These are phyloP conservation scores for Trypoxylon attenuatum DNA, from an alignment of 2,888 invertebrate species.

Conservation along the genomic window DNA sequence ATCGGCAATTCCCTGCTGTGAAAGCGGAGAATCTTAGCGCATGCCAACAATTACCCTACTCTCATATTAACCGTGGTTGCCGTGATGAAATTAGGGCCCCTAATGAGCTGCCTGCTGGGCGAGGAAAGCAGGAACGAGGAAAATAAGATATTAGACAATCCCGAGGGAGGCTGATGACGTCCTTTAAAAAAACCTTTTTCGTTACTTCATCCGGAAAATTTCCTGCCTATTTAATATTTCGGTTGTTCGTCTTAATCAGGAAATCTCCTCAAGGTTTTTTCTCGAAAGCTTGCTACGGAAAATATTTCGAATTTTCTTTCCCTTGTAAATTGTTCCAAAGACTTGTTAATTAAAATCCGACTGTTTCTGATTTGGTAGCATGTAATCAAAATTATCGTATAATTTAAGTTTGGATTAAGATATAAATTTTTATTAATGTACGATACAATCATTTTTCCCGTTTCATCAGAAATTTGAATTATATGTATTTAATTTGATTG, in stretches of 20 bases:
- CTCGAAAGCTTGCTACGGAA: too few relatives aligned
- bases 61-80: slow-evolving; percentile 2
- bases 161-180: background rate
- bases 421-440: too few relatives aligned
- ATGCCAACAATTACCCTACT: slow-evolving; percentile 6
- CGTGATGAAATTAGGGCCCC: slow-evolving; percentile 9
- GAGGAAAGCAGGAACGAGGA: background rate
- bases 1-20: background rate
- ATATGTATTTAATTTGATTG: too few relatives aligned
- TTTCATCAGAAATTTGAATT: too few relatives aligned
- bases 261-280: too few relatives aligned
- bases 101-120: slow-evolving; percentile 7
- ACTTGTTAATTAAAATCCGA: too few relatives aligned
- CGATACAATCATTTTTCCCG: too few relatives aligned
- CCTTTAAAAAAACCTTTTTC: background rate
- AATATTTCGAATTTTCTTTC: too few relatives aligned
- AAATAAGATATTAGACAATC: background rate
- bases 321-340: too few relatives aligned
- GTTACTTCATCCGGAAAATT: background rate
- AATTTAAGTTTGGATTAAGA: too few relatives aligned
- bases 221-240: background rate
- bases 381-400: too few relatives aligned
- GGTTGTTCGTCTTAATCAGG: background rate
- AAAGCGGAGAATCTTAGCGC: background rate
- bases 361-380: too few relatives aligned